Evolutionary conservation across 2,113 vertebrate genomes (phyloP), one percentile per base, ranked within the genome.

Genomic region (Takifugu bimaculatus): DNA sequence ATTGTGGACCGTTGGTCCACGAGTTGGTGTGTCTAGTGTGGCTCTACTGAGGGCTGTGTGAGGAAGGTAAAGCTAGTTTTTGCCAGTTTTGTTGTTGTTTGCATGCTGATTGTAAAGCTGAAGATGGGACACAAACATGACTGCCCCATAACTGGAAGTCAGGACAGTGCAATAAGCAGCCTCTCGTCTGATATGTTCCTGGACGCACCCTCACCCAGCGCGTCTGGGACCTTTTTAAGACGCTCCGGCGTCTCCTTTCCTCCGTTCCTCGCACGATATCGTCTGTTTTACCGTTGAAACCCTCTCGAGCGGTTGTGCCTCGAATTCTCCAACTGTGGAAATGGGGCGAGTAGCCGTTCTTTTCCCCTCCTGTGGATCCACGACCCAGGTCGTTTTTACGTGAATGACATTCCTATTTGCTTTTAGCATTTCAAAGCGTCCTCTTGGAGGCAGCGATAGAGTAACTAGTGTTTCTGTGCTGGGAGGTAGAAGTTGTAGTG

Each of bases 391-490:
- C 11, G 4, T 50, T 62, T 49, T 64, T 42, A 56, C 53, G 47
- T 69, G 54, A 65, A 50, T 47, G 48, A 70, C 81, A 77, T 81
- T 83, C 70, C 63, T 75, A 2, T 72, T 63, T 70, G 63, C 51
- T 69, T 61, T 53, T 15, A 57, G 50, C 63, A 48, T 75, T 26
- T 74, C 70, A 67, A 14, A 74, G 15, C 5, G 72, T 67, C 80
- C 56, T 72, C 60, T 50, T 54, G 9, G 50, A 57, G 4, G 43
- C 57, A 55, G 63, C 10, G 54, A 10, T 65, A 66, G 52, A 27
- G 68, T 48, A 56, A 0, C 13, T 48, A 59, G 75, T 26, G 62
- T 65, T 27, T 66, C 35, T 42, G 4, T 55, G n/a, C 48, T 48
- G 14, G 53, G 27, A 69, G 52, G 35, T 57, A 13, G 57, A 52